phyloP scores from a whole-genome alignment of 2,888 invertebrate species.

The Cheilosia vulpina region DNA sequence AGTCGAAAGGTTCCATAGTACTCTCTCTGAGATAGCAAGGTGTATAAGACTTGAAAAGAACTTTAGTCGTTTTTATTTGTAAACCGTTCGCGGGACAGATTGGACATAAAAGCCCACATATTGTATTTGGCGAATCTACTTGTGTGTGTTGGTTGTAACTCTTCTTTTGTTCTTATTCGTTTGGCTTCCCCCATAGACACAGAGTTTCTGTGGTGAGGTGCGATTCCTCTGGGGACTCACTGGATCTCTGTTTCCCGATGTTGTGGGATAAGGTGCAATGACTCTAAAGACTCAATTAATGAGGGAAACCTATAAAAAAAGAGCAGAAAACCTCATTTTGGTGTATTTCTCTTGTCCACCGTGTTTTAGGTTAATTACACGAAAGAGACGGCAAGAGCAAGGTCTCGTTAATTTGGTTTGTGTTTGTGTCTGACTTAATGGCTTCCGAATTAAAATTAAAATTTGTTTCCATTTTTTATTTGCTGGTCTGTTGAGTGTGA shows the following conservation, averaged over 20 bases:
- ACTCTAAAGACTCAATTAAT: constrained; percentile 53
- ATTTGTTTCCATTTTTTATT: constrained; percentile 13
- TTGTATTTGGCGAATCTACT: constrained; percentile 63
- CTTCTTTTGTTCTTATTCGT: constrained; percentile 53
- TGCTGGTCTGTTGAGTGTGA: constrained; percentile 23
- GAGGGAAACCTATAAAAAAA: constrained; percentile 25
- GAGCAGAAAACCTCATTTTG: constrained; percentile 22
- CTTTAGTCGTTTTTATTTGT: constrained; percentile 26
- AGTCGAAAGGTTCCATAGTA: too few relatives aligned
- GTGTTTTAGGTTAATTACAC: constrained; percentile 34
- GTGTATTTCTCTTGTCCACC: constrained; percentile 7
- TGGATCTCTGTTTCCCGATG: constrained; percentile 2
- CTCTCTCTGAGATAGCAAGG: too few relatives aligned
- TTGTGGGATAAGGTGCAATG: constrained; percentile 36
- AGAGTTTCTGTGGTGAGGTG: constrained; percentile 38
- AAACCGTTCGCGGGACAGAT: constrained; percentile 10
- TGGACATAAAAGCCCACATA: constrained; percentile 57
- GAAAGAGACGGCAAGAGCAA: background rate
- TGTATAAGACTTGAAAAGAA: too few relatives aligned
- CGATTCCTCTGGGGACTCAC: constrained; percentile 24
- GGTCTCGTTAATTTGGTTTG: background rate
- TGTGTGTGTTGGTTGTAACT: constrained; percentile 28
- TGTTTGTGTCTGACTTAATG: constrained; percentile 36
- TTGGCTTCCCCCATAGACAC: constrained; percentile 56
- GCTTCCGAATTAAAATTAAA: constrained; percentile 7